A percentile compares a stretch with the other conserved stretches of the same genome.
Evolutionary conservation across 2,797 vertebrate species (phyloP).

Genomic region (Menidia menidia): DNA sequence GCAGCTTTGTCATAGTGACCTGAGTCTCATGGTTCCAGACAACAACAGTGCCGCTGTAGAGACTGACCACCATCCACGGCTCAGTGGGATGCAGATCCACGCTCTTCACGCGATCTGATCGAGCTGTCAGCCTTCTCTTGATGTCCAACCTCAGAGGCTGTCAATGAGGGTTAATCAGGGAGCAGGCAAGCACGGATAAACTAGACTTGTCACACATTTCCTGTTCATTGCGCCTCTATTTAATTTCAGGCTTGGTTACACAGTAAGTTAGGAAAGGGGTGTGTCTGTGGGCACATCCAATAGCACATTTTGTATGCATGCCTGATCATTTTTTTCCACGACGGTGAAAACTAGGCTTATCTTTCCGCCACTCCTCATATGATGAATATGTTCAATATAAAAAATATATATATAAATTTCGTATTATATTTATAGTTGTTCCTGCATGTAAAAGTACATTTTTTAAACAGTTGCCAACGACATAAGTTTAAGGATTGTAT

Average conservation of each 20-base stretch:
- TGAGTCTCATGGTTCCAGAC: conserved; percentile 99
- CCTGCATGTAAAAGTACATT: background rate
- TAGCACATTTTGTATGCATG: conserved; percentile 63
- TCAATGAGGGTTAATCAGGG: background rate
- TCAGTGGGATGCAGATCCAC: conserved; percentile 97
- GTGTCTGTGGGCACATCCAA: conserved; percentile 56
- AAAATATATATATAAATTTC: too few relatives aligned
- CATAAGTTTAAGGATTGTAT: background rate
- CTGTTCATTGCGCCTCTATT: too few relatives aligned
- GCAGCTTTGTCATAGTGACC: conserved; percentile 71
- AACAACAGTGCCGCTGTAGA: conserved; percentile 93
- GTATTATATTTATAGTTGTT: background rate
- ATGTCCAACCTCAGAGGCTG: conserved; percentile 98
- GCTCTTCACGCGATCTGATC: conserved; percentile 97
- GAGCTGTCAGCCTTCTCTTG: conserved; percentile 95
- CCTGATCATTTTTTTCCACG: conserved; percentile 29
- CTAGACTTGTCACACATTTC: background rate
- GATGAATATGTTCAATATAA: too few relatives aligned
- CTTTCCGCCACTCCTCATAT: background rate
- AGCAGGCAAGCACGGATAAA: fast-evolving
- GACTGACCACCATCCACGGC: conserved; percentile 98
- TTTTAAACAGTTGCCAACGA: background rate
- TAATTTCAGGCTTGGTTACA: background rate
- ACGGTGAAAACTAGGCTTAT: background rate
- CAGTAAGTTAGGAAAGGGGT: conserved; percentile 30